These are phyloP conservation scores for Torymus tubicola DNA, from an alignment of 2,888 invertebrate species.

Conservation along the genomic window DNA sequence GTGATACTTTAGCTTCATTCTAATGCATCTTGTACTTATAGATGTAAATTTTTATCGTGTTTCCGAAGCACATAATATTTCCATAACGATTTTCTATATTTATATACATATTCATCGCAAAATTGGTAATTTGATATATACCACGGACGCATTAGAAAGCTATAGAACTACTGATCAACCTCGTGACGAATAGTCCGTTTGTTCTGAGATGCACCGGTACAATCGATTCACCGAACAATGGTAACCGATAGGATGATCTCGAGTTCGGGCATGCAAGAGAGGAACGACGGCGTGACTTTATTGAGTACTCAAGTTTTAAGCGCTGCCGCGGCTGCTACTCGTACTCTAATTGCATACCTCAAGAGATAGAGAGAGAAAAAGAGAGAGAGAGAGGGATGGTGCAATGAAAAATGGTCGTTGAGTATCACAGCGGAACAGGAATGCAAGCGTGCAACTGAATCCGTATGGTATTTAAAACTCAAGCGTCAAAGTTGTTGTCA, in stretches of 20 bases:
- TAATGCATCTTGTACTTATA: no score
- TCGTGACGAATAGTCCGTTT: constrained; percentile 17
- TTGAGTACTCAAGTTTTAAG: constrained; percentile 29
- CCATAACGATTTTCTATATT: no score
- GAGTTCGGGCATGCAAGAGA: background rate
- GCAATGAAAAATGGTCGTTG: constrained; percentile 17
- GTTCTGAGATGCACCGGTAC: background rate
- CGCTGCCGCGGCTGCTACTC: background rate
- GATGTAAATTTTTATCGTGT: no score
- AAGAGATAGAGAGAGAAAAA: no score
- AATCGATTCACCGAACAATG: constrained; percentile 45
- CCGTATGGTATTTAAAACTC: constrained; percentile 5
- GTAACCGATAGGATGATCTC: constrained; percentile 30
- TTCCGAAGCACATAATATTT: no score
- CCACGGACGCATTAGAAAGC: no score
- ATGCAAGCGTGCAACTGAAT: constrained; percentile 22
- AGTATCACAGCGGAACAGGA: background rate
- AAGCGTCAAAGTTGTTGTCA: background rate
- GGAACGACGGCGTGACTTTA: background rate
- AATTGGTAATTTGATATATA: no score
- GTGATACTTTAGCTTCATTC: no score
- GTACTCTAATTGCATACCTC: constrained; percentile 37
- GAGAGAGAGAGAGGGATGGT: constrained; percentile 1
- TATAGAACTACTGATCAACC: background rate
- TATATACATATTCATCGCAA: no score